Conservation (phyloP, 2,113 vertebrate species). For the Seriola aureovittata region DNA sequence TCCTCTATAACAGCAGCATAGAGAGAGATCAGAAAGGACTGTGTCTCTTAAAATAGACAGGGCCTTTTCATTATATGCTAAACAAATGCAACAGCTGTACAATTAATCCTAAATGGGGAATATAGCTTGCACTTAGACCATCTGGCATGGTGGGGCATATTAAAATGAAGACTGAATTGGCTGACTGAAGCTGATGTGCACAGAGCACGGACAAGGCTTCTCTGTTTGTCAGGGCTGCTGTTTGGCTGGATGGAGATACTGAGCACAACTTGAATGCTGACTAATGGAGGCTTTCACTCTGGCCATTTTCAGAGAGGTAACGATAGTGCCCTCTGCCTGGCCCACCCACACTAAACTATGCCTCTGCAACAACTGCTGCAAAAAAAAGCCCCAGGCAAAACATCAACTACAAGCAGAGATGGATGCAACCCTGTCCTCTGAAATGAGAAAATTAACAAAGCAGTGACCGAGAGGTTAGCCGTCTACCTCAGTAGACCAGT, state of each 20-base stretch:
- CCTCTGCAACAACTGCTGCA: slow-evolving; percentile 28
- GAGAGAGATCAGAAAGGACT: slow-evolving; percentile 39
- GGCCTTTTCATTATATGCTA: slow-evolving; percentile 76
- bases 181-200: slow-evolving; percentile 69
- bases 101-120: slow-evolving; percentile 79
- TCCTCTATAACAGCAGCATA: slow-evolving; percentile 51
- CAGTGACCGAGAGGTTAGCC: slow-evolving; percentile 13
- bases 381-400: slow-evolving; percentile 22
- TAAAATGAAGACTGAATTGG: slow-evolving; percentile 77
- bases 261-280: slow-evolving; percentile 58
- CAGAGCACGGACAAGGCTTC: slow-evolving; percentile 34
- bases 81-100: slow-evolving; percentile 74
- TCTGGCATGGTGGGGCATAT: slow-evolving; percentile 74
- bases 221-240: slow-evolving; percentile 42
- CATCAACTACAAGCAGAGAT: slow-evolving; percentile 58
- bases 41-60: slow-evolving; percentile 51
- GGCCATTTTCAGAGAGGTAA: slow-evolving; percentile 51
- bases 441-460: slow-evolving; percentile 47
- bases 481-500: slow-evolving; percentile 8
- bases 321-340: slow-evolving; percentile 36
- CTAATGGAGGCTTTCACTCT: slow-evolving; percentile 66
- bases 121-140: slow-evolving; percentile 76
- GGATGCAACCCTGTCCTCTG: slow-evolving; percentile 18
- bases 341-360: slow-evolving; percentile 18
- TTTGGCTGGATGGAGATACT: slow-evolving; percentile 52